These are phyloP conservation scores for Scyliorhinus canicula DNA, from an alignment of 2,797 vertebrate genomes.

Conservation along the genomic window DNA sequence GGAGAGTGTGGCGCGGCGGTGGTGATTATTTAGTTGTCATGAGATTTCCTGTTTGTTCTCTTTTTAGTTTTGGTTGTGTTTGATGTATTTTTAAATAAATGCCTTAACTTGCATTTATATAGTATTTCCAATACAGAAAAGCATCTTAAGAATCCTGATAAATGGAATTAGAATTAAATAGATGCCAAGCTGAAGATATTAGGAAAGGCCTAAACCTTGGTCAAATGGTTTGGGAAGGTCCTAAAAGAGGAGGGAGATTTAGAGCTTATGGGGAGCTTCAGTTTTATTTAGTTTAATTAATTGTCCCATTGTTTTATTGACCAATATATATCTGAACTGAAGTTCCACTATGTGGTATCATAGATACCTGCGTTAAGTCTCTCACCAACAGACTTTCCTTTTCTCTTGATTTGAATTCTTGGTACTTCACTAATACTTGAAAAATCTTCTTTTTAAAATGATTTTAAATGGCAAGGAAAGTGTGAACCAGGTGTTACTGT, in stretches of 20 bases:
- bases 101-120: neutral
- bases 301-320: neutral
- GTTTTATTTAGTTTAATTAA: neutral
- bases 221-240: neutral
- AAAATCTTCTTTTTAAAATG: neutral
- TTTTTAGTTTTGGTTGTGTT: too few species aligned
- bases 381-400: neutral
- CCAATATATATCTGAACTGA: neutral
- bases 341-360: neutral
- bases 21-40: too few species aligned
- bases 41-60: too few species aligned
- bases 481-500: neutral
- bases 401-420: neutral
- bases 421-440: neutral
- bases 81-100: too few species aligned
- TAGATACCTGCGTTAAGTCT: neutral
- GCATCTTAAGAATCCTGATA: neutral
- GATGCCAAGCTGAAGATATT: neutral
- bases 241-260: neutral
- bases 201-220: neutral
- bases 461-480: neutral
- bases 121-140: neutral
- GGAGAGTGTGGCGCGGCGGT: too few species aligned
- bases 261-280: neutral
- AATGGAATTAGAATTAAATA: neutral